Conservation (phyloP, 2,888 invertebrate species). For the Nycteola revayana region DNA sequence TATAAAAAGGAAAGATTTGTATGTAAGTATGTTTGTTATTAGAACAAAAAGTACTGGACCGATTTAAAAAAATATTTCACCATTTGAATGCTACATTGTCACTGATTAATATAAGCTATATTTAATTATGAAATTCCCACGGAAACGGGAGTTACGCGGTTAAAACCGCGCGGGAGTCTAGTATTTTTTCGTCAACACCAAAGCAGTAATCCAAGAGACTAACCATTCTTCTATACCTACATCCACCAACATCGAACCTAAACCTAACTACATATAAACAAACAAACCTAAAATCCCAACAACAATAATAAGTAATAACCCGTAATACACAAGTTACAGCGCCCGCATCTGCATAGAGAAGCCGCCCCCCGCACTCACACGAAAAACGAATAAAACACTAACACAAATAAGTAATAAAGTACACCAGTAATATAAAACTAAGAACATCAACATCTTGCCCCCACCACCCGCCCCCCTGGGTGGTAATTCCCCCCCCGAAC, state of each 20-base stretch:
- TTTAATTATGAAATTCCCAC: too few relatives aligned
- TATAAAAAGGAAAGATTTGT: too few relatives aligned
- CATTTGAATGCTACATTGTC: too few relatives aligned
- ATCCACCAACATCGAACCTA: neutral
- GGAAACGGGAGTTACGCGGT: too few relatives aligned
- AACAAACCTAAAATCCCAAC: conserved; percentile 20
- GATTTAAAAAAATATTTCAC: too few relatives aligned
- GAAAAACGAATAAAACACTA: conserved; percentile 48
- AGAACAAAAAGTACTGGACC: too few relatives aligned
- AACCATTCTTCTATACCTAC: neutral
- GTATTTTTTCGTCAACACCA: too few relatives aligned
- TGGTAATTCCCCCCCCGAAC: conserved; percentile 78
- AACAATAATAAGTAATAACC: conserved; percentile 35
- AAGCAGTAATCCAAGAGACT: too few relatives aligned
- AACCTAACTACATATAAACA: neutral
- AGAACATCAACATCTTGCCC: conserved; percentile 81
- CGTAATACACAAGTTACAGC: conserved; percentile 44
- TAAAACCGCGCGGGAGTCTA: too few relatives aligned
- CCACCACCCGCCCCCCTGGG: conserved; percentile 42
- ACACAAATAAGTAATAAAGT: conserved; percentile 81
- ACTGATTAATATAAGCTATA: too few relatives aligned
- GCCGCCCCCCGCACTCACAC: conserved; percentile 48
- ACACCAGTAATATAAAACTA: conserved; percentile 81
- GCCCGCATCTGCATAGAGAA: conserved; percentile 71
- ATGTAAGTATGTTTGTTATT: too few relatives aligned